Percentiles rank a stretch among this genome's conserved stretches.
These are phyloP conservation scores for Phyllotreta cruciferae DNA, from an alignment of 2,888 invertebrate genomes.

Conservation along the genomic window DNA sequence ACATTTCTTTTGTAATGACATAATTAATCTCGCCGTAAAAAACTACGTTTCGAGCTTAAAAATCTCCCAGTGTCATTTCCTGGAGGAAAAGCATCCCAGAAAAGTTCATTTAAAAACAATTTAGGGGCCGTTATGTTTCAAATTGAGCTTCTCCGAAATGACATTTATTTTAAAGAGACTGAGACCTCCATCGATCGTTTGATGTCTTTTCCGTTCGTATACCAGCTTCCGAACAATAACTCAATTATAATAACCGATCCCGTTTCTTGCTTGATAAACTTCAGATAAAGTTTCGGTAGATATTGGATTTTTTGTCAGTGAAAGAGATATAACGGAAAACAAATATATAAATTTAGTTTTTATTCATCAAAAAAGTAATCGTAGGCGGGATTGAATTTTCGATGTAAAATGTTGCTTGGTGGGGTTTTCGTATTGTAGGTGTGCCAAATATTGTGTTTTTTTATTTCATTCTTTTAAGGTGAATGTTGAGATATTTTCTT, in stretches of 20 bases:
- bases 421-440: too few relatives aligned
- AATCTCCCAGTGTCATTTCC: conserved; percentile 32
- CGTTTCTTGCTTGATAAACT: conserved; percentile 18
- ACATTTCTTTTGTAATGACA: conserved; percentile 22
- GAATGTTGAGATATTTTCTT: too few relatives aligned
- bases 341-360: not conserved
- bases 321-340: conserved; percentile 1
- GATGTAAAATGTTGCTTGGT: too few relatives aligned
- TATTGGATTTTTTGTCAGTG: conserved; percentile 11
- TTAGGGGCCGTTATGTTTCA: conserved; percentile 35
- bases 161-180: conserved; percentile 17
- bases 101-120: conserved; percentile 51
- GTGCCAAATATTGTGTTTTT: too few relatives aligned
- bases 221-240: conserved; percentile 22
- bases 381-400: too few relatives aligned
- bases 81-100: conserved; percentile 38
- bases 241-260: conserved; percentile 18
- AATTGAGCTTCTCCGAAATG: conserved; percentile 22
- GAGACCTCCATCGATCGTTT: conserved; percentile 17
- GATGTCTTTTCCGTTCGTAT: conserved; percentile 16
- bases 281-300: conserved; percentile 3
- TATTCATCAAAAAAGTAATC: too few relatives aligned
- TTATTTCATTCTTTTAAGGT: too few relatives aligned
- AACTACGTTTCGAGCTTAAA: conserved; percentile 36
- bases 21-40: conserved; percentile 38